phyloP scores from a whole-genome alignment of 2,888 invertebrate genomes.

The Drosophila quasianomalipes region DNA sequence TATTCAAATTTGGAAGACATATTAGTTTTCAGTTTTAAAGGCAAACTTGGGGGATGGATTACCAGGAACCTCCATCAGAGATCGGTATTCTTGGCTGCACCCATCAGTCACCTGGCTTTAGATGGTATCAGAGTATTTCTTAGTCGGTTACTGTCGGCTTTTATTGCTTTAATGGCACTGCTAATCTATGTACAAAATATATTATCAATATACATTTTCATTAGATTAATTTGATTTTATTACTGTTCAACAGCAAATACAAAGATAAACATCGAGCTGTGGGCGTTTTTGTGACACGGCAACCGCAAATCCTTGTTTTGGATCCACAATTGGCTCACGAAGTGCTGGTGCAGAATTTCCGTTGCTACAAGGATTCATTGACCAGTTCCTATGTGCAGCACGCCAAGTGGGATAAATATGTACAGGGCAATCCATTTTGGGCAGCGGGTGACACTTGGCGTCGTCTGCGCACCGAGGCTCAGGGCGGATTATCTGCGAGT shows the following conservation, averaged over 20 bases:
- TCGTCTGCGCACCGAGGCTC: constrained; percentile 84
- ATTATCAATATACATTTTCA: neutral
- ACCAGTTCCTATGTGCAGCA: constrained; percentile 70
- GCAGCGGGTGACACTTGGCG: constrained; percentile 86
- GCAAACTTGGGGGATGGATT: too few relatives aligned
- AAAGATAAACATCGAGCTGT: constrained; percentile 79
- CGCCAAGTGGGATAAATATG: constrained; percentile 85
- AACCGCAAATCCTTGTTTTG: constrained; percentile 83
- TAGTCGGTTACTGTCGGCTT: neutral
- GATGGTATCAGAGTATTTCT: neutral
- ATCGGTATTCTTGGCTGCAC: neutral
- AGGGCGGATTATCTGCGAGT: constrained; percentile 86
- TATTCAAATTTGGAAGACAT: neutral
- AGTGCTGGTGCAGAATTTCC: constrained; percentile 85
- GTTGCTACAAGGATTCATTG: constrained; percentile 79
- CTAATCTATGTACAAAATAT: neutral
- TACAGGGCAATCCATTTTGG: constrained; percentile 85
- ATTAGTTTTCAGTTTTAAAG: neutral
- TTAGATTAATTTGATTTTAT: too few relatives aligned
- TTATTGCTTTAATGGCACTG: too few relatives aligned
- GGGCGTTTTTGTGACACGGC: constrained; percentile 84
- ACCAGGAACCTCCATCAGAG: neutral
- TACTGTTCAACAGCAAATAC: constrained; percentile 68
- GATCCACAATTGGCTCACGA: constrained; percentile 84
- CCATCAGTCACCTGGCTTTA: neutral